Percentiles rank a stretch among this genome's conserved stretches.
Evolutionary conservation across 2,797 vertebrate genomes (phyloP).

Genomic region (Cichlasoma orientale): DNA sequence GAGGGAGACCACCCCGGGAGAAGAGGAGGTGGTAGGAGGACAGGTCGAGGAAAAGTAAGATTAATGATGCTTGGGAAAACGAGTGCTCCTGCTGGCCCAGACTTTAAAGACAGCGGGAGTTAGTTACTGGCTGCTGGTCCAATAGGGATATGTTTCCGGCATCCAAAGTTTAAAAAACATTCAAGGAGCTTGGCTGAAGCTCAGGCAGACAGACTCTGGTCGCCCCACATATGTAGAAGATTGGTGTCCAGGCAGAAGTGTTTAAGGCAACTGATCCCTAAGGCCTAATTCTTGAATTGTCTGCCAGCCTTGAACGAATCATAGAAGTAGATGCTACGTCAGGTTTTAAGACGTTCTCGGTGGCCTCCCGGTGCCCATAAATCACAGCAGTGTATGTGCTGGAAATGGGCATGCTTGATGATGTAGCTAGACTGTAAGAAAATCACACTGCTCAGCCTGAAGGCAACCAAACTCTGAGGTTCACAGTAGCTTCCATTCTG

Average conservation of each 20-base stretch:
- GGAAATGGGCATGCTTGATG: background rate
- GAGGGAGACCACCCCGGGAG: constrained; percentile 74
- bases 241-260: constrained; percentile 34
- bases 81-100: constrained; percentile 70
- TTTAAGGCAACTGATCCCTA: constrained; percentile 35
- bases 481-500: background rate
- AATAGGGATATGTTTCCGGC: constrained; percentile 53
- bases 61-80: constrained; percentile 78
- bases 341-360: constrained; percentile 30
- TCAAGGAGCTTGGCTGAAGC: constrained; percentile 35
- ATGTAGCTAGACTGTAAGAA: background rate
- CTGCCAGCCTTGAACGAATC: constrained; percentile 38
- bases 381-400: constrained; percentile 24
- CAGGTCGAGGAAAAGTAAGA: constrained; percentile 78
- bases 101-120: constrained; percentile 74
- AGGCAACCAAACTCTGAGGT: constrained; percentile 1
- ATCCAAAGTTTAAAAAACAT: constrained; percentile 60
- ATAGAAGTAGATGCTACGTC: constrained; percentile 36
- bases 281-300: constrained; percentile 21
- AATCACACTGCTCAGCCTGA: background rate
- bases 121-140: constrained; percentile 70
- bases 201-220: constrained; percentile 16
- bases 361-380: constrained; percentile 26
- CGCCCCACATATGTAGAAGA: constrained; percentile 20
- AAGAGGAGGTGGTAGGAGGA: constrained; percentile 69